phyloP scores from a whole-genome alignment of 2,797 vertebrate species.

The Mus minutoides region DNA sequence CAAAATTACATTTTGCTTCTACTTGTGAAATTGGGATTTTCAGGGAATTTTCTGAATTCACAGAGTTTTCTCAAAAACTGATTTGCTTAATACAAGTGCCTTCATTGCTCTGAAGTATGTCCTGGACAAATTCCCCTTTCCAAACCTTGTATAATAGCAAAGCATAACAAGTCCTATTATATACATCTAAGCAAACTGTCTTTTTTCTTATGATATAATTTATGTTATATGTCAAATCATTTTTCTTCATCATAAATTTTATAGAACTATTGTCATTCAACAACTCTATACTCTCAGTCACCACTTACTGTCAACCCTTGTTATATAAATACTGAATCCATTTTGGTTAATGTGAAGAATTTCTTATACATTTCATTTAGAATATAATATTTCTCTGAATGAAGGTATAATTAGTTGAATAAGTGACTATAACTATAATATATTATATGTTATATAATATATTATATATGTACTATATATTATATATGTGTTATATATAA shows the following conservation, averaged over 20 bases:
- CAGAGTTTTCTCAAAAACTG: not conserved
- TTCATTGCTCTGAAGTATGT: not conserved
- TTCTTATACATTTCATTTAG: not conserved
- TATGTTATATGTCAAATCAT: not conserved
- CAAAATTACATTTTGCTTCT: not conserved
- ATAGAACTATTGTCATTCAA: not conserved
- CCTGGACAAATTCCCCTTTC: not conserved
- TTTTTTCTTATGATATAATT: not conserved
- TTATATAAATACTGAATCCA: not conserved
- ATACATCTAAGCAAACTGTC: not conserved
- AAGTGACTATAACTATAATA: not conserved
- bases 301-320: not conserved
- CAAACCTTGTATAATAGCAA: not conserved
- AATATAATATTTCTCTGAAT: not conserved
- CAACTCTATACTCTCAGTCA: not conserved
- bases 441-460: too few species aligned
- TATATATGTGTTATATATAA: too few species aligned
- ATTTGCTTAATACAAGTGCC: not conserved
- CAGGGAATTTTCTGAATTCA: not conserved
- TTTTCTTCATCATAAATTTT: not conserved
- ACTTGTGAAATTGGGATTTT: not conserved
- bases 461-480: too few species aligned
- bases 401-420: not conserved
- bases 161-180: not conserved
- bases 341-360: not conserved